These are phyloP conservation scores for Trichoplusia ni DNA, from an alignment of 1,140 invertebrate genomes.

Conservation along the genomic window DNA sequence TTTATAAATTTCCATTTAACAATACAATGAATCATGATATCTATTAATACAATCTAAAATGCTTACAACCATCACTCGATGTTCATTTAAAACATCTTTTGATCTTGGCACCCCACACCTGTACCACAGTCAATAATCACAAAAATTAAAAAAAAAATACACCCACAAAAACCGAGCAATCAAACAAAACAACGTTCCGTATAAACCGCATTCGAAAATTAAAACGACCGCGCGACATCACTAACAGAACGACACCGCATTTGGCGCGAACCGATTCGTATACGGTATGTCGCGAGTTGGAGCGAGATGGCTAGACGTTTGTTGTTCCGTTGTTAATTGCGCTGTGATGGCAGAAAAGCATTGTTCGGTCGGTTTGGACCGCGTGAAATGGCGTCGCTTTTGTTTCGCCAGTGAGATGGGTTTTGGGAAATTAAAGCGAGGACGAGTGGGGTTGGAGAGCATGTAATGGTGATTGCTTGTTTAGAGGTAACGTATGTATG, in stretches of 20 bases:
- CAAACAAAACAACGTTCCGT: conserved; percentile 65
- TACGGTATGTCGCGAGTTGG: conserved; percentile 36
- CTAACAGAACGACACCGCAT: conserved; percentile 56
- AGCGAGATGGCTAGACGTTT: conserved; percentile 54
- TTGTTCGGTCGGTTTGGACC: conserved; percentile 77
- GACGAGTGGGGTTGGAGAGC: conserved; percentile 40
- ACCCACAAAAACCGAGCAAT: conserved; percentile 51
- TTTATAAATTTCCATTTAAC: no score
- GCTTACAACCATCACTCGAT: background rate
- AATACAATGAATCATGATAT: no score
- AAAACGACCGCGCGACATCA: conserved; percentile 71
- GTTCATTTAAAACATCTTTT: conserved; percentile 18
- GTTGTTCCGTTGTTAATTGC: conserved; percentile 44
- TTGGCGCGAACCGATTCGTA: conserved; percentile 57
- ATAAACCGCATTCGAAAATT: conserved; percentile 77
- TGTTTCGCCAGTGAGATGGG: conserved; percentile 71
- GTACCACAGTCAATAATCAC: conserved; percentile 27
- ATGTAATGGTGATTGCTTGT: conserved; percentile 59
- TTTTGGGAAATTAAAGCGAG: conserved; percentile 78
- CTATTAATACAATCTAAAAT: background rate
- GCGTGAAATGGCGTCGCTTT: conserved; percentile 76
- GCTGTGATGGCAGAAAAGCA: conserved; percentile 67
- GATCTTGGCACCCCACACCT: conserved; percentile 11
- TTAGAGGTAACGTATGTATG: conserved; percentile 62
- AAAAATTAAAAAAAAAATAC: conserved; percentile 36